Evolutionary conservation across 2,113 vertebrate species (phyloP).

Genomic region (Pipra filicauda): DNA sequence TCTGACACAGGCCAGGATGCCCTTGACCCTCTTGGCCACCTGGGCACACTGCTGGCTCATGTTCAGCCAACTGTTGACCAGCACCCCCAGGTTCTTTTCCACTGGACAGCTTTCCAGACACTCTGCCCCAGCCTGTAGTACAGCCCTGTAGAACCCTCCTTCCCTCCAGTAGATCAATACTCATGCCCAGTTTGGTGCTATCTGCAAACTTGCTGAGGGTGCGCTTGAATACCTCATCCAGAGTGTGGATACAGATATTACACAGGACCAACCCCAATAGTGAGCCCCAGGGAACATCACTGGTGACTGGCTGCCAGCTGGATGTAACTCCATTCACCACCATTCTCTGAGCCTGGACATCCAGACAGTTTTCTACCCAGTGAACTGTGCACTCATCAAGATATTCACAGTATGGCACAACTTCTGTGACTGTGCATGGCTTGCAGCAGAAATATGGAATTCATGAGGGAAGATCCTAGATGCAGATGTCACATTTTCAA

Average conservation of each 20-base stretch:
- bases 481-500: neutral
- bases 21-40: neutral
- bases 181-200: neutral
- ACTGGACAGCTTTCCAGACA: neutral
- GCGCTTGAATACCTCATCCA: neutral
- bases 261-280: neutral
- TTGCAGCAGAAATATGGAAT: neutral
- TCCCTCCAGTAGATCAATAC: neutral
- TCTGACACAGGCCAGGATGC: neutral
- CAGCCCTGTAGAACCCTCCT: neutral
- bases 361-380: neutral
- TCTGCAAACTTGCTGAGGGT: neutral
- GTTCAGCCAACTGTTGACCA: neutral
- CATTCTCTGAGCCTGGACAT: neutral
- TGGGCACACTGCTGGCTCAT: neutral
- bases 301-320: neutral
- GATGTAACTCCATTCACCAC: neutral
- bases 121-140: neutral
- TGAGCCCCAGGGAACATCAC: neutral
- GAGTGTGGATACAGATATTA: neutral
- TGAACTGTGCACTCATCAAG: neutral
- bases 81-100: neutral
- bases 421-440: neutral
- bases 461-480: neutral
- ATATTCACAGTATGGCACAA: neutral